Base-by-base conservation (phyloP, 2,888 invertebrate species). In the Parnassius mnemosyne region DNA sequence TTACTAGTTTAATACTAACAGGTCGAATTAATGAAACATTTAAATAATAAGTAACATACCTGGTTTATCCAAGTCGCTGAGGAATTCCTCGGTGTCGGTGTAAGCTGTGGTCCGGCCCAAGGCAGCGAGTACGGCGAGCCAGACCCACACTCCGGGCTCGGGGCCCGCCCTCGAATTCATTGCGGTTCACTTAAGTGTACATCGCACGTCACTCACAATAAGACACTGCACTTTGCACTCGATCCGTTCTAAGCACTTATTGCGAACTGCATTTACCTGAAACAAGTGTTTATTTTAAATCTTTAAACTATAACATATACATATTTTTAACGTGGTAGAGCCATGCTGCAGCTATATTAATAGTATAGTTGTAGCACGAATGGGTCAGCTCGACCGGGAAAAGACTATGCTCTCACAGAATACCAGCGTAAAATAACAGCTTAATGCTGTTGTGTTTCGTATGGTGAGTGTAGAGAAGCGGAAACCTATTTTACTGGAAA, bases 51-150 rank as follows among this genome's bases (percentile, higher is more conserved):
- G 13, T 47, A 53, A 9, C 84, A 85, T 70, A 93, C 93, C 93
- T 91, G 93, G 93, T 75, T 93, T 93, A 83, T 93, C 93, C 69
- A 93, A 84, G 79, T 93, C 93, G 78, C 93, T 93, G 49, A 93
- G 87, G 69, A 92, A 92, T 65, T 93, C 92, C 72, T 89, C 93
- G 9, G 93, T 93, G 74, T 93, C 93, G 9, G 93, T 89, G 71
- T 93, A 93, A 41, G 88, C 89, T 68, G 89, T 78, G 69, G 87
- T 81, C 59, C 83, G 83, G 69, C 89, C 90, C 60, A 86, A 72
- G 52, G 91, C 87, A 66, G 86, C 84, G 70, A 92, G 79, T 68
- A 90, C 81, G 69, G 85, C 84, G 68, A 92, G 79, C 83, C 92
- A 84, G 79, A 88, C 86, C 88, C 89, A 90, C 76, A 58, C 53